Percentiles rank a stretch among this genome's conserved stretches.
Evolutionary conservation across 1,140 invertebrate genomes (phyloP).

Genomic region (Aleiodes sp.): DNA sequence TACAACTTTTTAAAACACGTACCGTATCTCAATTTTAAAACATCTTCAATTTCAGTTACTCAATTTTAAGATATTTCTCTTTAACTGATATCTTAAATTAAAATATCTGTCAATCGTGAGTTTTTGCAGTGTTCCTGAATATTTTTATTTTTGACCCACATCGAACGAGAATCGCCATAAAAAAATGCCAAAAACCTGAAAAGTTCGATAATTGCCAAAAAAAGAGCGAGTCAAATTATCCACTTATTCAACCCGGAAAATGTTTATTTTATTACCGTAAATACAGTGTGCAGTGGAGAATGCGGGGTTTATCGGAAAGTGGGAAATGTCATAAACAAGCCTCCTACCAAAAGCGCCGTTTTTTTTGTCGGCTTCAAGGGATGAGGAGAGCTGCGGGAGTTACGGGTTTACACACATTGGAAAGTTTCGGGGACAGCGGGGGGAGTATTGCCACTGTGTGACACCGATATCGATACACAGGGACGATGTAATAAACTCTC

Average conservation of each 20-base stretch:
- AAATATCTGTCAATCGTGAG: too few relatives aligned
- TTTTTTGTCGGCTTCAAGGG: not conserved
- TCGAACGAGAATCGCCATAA: too few relatives aligned
- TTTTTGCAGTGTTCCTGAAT: too few relatives aligned
- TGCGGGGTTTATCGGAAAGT: slow-evolving; percentile 1
- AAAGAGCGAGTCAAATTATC: too few relatives aligned
- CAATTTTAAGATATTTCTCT: too few relatives aligned
- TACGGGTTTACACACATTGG: not conserved
- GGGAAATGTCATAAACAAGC: slow-evolving; percentile 6
- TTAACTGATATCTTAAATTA: too few relatives aligned
- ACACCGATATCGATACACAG: slow-evolving; percentile 2
- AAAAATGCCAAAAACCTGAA: too few relatives aligned
- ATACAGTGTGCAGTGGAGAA: not conserved
- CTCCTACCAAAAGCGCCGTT: not conserved
- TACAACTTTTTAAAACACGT: too few relatives aligned
- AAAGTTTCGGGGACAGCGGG: not conserved
- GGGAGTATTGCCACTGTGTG: not conserved
- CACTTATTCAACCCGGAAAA: not conserved
- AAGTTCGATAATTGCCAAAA: too few relatives aligned
- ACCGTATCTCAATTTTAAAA: too few relatives aligned
- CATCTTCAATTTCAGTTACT: too few relatives aligned
- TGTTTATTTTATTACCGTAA: not conserved
- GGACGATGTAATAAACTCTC: not conserved
- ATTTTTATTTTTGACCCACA: too few relatives aligned
- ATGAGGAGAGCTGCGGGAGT: not conserved